These are phyloP conservation scores for Drosophila leontia DNA, from an alignment of 1,140 invertebrate species.

Conservation along the genomic window DNA sequence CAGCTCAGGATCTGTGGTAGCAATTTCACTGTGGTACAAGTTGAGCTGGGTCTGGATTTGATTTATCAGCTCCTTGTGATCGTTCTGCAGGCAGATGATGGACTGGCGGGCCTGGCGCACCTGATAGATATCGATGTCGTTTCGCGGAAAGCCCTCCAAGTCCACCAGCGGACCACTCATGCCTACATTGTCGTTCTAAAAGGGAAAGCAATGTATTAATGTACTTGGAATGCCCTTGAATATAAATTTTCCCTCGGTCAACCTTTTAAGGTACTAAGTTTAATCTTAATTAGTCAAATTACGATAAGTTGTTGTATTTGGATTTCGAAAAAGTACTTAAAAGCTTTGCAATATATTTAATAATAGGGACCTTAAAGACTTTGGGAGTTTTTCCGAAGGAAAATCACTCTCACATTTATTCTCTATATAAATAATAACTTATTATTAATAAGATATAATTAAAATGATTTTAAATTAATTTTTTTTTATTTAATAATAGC, in stretches of 20 bases:
- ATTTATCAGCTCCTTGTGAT: conserved; percentile 93
- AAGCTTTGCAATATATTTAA: neutral
- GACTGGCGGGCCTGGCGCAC: conserved; percentile 93
- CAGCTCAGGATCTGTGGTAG: conserved; percentile 70
- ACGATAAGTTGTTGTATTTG: neutral
- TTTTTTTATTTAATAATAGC: neutral
- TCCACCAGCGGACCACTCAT: conserved; percentile 96
- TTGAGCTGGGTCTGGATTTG: conserved; percentile 91
- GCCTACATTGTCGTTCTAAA: conserved; percentile 91
- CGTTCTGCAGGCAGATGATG: conserved; percentile 97
- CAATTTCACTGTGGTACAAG: conserved; percentile 85
- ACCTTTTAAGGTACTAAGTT: neutral
- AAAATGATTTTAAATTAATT: no score
- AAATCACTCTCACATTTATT: no score
- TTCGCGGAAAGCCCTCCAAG: conserved; percentile 93
- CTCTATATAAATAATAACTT: no score
- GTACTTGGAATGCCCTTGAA: neutral
- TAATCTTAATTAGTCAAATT: neutral
- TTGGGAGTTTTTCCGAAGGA: no score
- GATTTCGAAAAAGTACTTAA: neutral
- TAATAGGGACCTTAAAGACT: neutral
- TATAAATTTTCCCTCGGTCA: neutral
- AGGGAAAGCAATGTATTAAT: neutral
- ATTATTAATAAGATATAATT: no score
- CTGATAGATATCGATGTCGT: conserved; percentile 96